A percentile compares a stretch with the other conserved stretches of the same genome.
Evolutionary conservation across 2,113 vertebrate species (phyloP).

Genomic region (Bujurquina vittata): DNA sequence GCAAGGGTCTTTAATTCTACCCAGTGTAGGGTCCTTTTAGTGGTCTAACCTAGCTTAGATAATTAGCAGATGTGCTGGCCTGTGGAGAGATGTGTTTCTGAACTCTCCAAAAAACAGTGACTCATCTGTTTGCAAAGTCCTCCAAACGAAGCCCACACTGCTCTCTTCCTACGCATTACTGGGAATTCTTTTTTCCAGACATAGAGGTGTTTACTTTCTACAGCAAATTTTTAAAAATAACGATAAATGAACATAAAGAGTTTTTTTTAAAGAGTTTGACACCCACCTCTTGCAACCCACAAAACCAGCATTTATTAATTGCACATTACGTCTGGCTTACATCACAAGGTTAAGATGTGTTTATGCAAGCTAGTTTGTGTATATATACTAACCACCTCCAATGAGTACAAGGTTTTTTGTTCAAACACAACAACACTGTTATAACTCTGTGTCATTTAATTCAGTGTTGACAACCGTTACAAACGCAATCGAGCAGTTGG

Average conservation of each 20-base stretch:
- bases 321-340: background rate
- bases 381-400: background rate
- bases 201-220: constrained; percentile 30
- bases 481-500: background rate
- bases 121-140: constrained; percentile 53
- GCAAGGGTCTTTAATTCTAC: background rate
- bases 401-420: background rate
- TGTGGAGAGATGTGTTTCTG: constrained; percentile 24
- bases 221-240: constrained; percentile 6
- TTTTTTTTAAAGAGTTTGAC: background rate
- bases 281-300: background rate
- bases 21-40: background rate
- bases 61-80: constrained; percentile 14
- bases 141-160: constrained; percentile 39
- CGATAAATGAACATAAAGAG: constrained; percentile 34
- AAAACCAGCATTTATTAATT: constrained; percentile 10
- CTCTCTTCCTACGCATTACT: constrained; percentile 27
- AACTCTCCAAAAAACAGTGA: constrained; percentile 35
- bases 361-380: background rate
- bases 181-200: constrained; percentile 38
- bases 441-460: background rate
- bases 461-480: background rate
- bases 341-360: constrained; percentile 9
- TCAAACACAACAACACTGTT: background rate
- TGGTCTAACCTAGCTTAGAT: background rate